A percentile compares a stretch with the other conserved stretches of the same genome.
phyloP scores from a whole-genome alignment of 2,797 vertebrate species.

The Clarias platycephalus region DNA sequence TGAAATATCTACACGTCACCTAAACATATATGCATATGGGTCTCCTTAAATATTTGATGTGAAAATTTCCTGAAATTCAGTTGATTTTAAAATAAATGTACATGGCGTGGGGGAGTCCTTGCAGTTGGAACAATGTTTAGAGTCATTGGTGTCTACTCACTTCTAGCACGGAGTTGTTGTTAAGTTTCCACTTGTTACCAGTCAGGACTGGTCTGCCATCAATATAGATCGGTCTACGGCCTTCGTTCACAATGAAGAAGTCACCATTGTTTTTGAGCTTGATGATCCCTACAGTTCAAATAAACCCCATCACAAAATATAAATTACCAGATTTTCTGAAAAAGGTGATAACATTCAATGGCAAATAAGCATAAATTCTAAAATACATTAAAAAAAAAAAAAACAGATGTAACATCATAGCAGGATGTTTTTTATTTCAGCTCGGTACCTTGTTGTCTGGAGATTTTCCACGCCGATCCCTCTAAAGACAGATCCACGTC shows the following conservation, averaged over 20 bases:
- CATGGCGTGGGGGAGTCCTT: background rate
- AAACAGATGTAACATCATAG: background rate
- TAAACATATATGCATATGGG: background rate
- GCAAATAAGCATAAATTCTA: background rate
- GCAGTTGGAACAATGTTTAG: no score
- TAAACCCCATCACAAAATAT: background rate
- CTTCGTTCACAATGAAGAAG: conserved; percentile 95
- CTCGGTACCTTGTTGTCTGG: conserved; percentile 88
- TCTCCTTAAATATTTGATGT: background rate
- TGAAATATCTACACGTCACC: background rate
- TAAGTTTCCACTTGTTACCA: conserved; percentile 94
- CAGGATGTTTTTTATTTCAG: background rate
- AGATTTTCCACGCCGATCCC: conserved; percentile 96
- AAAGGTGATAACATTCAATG: background rate
- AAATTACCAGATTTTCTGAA: background rate
- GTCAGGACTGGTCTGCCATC: conserved; percentile 91
- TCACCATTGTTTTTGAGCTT: conserved; percentile 96
- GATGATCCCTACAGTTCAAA: conserved; percentile 80
- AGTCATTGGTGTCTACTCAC: conserved; percentile 63
- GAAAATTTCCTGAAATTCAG: background rate
- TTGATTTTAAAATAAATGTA: background rate
- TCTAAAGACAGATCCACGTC: conserved; percentile 93
- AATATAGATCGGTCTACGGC: conserved; percentile 90
- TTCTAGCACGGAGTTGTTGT: conserved; percentile 96
- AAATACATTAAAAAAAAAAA: background rate